Base-by-base conservation (phyloP, 2,888 invertebrate species). In the Thereva unica region DNA sequence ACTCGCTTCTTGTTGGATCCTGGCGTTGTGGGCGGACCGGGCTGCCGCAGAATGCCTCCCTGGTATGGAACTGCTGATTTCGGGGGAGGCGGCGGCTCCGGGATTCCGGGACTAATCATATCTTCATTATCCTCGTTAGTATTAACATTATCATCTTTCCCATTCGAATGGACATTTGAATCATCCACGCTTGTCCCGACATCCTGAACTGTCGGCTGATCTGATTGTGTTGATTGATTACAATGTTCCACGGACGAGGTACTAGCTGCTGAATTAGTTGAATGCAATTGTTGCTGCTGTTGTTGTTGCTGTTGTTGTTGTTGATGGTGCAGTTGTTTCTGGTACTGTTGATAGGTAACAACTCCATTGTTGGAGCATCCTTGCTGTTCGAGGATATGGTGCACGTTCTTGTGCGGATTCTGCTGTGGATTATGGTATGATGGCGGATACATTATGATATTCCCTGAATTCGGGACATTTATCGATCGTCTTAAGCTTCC, bases 1-100 rank as follows among this genome's bases (percentile, higher is more conserved):
- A 94, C 93, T 80, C 93, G 87, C 82, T 93, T 93, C 82, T 93
- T 93, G 84, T 89, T 88, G 71, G 89, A 88, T 67, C 90, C 88
- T 6, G 90, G 89, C 1, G 90, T 89, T 64, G 75, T 72, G 57
- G 75, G 74, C 53, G 84, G 81, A 4, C 81, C 81, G 66, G 84
- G 82, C 72, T 87, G 84, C 69, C 89, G 78, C 47, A 89, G 78
- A 56, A 89, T 89, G 3, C 89, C 87, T 8, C 74, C 73, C 41
- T 79, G 80, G 67, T 73, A 83, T 75, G 70, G 80, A 71, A 73
- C 78, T 76, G 71, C 80, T 71, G 71, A 76, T 68, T 77, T 76
- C 75, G 85, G 72, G 75, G 86, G 75, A 77, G 85, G 75, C 4
- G 88, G 87, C 37, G 87, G 87, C 71, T 87, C 87, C 6, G 87